A percentile compares a stretch with the other conserved stretches of the same genome.
phyloP scores from a whole-genome alignment of 2,113 vertebrate species.

The Anseranas semipalmata region DNA sequence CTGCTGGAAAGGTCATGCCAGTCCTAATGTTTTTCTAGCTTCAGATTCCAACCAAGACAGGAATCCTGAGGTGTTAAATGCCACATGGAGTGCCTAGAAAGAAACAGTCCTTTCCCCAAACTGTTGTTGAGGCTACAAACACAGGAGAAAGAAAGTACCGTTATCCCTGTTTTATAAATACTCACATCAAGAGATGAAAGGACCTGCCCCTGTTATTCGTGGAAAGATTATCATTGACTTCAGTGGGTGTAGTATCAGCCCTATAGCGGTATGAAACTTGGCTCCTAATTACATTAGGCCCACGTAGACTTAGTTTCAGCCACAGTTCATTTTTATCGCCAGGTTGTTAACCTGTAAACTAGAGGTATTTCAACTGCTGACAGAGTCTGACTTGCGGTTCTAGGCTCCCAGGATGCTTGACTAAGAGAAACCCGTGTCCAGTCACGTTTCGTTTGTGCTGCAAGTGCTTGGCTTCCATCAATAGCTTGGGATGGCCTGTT shows the following conservation, averaged over 20 bases:
- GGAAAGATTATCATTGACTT: slow-evolving; percentile 57
- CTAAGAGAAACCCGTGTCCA: slow-evolving; percentile 64
- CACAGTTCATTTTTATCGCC: slow-evolving; percentile 52
- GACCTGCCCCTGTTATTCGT: slow-evolving; percentile 39
- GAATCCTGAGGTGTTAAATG: background rate
- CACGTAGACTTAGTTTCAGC: slow-evolving; percentile 57
- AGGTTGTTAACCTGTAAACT: slow-evolving; percentile 51
- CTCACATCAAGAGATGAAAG: background rate
- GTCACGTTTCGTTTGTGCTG: slow-evolving; percentile 52
- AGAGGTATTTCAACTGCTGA: slow-evolving; percentile 53
- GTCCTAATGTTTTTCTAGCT: background rate
- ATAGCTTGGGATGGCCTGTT: slow-evolving; percentile 43
- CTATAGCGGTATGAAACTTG: slow-evolving; percentile 70
- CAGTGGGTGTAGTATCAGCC: slow-evolving; percentile 71
- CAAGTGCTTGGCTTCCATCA: slow-evolving; percentile 40
- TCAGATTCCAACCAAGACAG: background rate
- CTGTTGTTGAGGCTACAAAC: background rate
- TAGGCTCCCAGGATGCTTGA: slow-evolving; percentile 52
- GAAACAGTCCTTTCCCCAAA: background rate
- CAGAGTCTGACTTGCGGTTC: slow-evolving; percentile 43
- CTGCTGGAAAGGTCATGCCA: background rate
- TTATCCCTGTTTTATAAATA: slow-evolving; percentile 32
- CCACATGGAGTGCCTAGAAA: background rate
- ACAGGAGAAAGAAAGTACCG: slow-evolving; percentile 22
- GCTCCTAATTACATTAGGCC: slow-evolving; percentile 43